phyloP scores from a whole-genome alignment of 37 sponge, comb jelly and placozoan genomes.

The Cladorhizidae sp. region DNA sequence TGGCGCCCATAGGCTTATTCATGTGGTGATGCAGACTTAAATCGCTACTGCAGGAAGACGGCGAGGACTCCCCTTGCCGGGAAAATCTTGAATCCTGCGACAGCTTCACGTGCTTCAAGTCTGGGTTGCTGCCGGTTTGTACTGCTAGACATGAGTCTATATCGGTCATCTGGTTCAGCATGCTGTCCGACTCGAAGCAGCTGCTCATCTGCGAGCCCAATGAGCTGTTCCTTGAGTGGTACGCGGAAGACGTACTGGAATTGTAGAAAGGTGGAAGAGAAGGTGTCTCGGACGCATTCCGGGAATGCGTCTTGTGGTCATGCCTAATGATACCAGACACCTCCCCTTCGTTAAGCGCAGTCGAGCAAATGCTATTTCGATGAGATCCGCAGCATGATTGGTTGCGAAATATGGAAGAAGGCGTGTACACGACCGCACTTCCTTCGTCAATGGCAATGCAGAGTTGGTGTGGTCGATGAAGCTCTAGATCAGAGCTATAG shows the following conservation, averaged over 20 bases:
- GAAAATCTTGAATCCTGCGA: slow-evolving; percentile 29
- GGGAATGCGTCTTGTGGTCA: slow-evolving; percentile 33
- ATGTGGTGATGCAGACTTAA: slow-evolving; percentile 32
- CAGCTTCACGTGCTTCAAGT: slow-evolving; percentile 32
- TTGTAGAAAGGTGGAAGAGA: slow-evolving; percentile 63
- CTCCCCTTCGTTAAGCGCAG: slow-evolving; percentile 23
- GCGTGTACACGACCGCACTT: not conserved
- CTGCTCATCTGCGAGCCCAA: slow-evolving; percentile 63
- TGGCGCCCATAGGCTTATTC: slow-evolving; percentile 15
- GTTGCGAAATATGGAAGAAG: not conserved
- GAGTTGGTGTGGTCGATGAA: not conserved
- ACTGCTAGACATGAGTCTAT: slow-evolving; percentile 29
- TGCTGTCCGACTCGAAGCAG: slow-evolving; percentile 68
- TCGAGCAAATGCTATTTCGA: slow-evolving; percentile 9
- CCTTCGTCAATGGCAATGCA: slow-evolving; percentile 15
- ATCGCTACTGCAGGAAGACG: slow-evolving; percentile 34
- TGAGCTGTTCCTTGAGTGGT: slow-evolving; percentile 63
- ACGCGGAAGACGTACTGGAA: slow-evolving; percentile 61
- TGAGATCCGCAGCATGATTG: slow-evolving; percentile 5
- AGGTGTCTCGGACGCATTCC: slow-evolving; percentile 67
- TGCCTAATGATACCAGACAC: not conserved
- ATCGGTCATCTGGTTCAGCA: slow-evolving; percentile 50
- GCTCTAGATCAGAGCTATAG: not conserved
- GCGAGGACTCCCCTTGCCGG: slow-evolving; percentile 20
- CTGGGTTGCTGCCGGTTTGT: slow-evolving; percentile 30